A percentile compares a stretch with the other conserved stretches of the same genome.
Conservation (phyloP, 2,113 vertebrate species). For the Phaethon lepturus region DNA sequence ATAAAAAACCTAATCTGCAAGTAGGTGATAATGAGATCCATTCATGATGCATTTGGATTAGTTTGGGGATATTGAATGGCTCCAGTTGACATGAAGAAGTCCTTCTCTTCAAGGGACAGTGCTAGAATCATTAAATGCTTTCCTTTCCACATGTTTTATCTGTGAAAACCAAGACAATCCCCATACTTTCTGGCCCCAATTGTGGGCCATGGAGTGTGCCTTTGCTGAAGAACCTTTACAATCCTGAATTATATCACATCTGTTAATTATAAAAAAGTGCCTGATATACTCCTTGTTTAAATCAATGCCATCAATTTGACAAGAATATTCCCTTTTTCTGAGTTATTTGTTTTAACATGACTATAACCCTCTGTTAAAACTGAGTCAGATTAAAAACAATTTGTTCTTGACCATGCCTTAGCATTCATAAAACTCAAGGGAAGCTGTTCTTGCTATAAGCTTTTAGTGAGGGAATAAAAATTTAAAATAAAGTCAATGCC, state of each 20-base stretch:
- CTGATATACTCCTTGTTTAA: slow-evolving; percentile 18
- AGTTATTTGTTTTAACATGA: slow-evolving; percentile 38
- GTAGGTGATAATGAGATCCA: background rate
- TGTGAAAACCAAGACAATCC: background rate
- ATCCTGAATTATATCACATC: background rate
- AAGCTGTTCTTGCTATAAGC: slow-evolving; percentile 46
- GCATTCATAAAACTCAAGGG: slow-evolving; percentile 40
- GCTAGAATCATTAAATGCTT: background rate
- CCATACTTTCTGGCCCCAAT: background rate
- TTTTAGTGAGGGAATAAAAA: slow-evolving; percentile 5
- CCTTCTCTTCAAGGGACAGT: background rate
- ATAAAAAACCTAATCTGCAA: background rate
- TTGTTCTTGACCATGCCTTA: slow-evolving; percentile 1
- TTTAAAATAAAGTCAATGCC: slow-evolving; percentile 49
- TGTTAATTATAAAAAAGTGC: background rate
- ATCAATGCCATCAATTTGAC: background rate
- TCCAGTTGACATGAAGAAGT: background rate
- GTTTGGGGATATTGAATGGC: background rate
- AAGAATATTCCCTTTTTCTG: background rate
- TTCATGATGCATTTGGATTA: background rate
- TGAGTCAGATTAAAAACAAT: slow-evolving; percentile 8
- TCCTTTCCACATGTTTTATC: background rate
- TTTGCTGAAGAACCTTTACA: slow-evolving; percentile 41
- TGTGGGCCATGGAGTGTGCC: background rate
- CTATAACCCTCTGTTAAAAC: background rate